Evolutionary conservation across 2,797 vertebrate genomes (phyloP).

Genomic region (Acipenser ruthenus): DNA sequence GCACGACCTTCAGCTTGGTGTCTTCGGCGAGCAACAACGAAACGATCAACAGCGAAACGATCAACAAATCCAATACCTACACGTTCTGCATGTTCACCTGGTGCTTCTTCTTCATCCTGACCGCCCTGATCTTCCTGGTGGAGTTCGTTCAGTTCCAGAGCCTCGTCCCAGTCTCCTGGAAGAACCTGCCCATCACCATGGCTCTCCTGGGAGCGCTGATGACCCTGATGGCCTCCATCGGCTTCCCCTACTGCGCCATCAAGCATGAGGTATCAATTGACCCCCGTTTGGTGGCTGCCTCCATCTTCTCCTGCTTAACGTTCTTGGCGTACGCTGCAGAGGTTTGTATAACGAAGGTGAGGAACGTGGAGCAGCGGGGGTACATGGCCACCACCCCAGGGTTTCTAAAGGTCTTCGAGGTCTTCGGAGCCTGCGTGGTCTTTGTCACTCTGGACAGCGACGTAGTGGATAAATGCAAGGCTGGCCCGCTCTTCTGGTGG

Average conservation of each 20-base stretch:
- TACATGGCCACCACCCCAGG: conserved; percentile 61
- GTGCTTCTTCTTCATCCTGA: conserved; percentile 60
- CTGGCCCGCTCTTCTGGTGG: conserved; percentile 26
- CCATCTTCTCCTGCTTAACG: conserved; percentile 42
- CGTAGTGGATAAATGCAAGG: neutral
- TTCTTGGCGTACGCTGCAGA: conserved; percentile 48
- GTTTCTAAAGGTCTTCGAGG: conserved; percentile 56
- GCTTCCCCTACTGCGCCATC: conserved; percentile 42
- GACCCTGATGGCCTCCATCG: conserved; percentile 40
- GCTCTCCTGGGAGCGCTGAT: conserved; percentile 46
- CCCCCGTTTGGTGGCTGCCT: conserved; percentile 19
- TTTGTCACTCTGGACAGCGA: conserved; percentile 30
- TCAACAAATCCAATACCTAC: neutral
- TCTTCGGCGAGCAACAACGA: conserved; percentile 11
- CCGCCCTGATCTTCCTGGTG: conserved; percentile 53
- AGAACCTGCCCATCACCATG: conserved; percentile 55
- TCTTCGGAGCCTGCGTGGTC: conserved; percentile 50
- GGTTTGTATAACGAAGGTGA: conserved; percentile 37
- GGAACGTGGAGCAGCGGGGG: conserved; percentile 45
- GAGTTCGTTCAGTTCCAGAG: conserved; percentile 62
- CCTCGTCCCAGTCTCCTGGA: conserved; percentile 63
- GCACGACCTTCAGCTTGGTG: conserved; percentile 54
- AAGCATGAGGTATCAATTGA: rapidly evolving
- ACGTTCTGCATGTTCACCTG: conserved; percentile 58
- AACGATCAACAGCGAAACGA: rapidly evolving